Percentiles rank a stretch among this genome's conserved stretches.
Conservation (phyloP, 2,797 vertebrate genomes). For the Melopsittacus undulatus region DNA sequence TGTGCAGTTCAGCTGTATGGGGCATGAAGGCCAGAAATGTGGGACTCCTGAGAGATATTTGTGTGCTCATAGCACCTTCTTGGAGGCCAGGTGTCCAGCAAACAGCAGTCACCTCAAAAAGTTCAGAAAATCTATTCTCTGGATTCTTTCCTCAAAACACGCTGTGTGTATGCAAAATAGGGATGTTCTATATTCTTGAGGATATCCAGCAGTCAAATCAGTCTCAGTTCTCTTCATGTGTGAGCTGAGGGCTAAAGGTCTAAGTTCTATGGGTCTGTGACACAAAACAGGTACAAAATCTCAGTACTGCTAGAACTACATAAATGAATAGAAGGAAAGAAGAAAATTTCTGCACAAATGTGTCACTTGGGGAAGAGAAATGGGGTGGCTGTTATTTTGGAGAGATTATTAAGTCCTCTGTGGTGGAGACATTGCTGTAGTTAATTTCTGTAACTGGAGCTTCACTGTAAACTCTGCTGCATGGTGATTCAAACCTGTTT, state of each 20-base stretch:
- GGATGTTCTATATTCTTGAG: background rate
- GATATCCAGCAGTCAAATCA: background rate
- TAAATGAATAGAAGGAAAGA: background rate
- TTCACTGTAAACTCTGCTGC: background rate
- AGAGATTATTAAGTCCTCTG: background rate
- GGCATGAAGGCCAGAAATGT: background rate
- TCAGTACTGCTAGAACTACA: background rate
- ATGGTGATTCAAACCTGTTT: background rate
- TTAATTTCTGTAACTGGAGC: background rate
- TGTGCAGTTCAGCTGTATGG: background rate
- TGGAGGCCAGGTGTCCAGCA: background rate
- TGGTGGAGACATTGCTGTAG: background rate
- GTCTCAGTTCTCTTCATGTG: background rate
- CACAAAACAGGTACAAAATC: background rate
- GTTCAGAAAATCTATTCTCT: background rate
- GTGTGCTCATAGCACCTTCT: rapidly evolving
- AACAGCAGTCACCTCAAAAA: background rate
- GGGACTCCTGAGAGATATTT: background rate
- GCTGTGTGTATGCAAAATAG: rapidly evolving
- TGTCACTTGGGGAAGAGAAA: background rate
- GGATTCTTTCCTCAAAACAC: background rate
- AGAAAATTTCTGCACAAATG: background rate
- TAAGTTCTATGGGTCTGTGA: background rate
- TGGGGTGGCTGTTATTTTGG: background rate
- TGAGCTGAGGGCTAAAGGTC: background rate